Evolutionary conservation across 2,113 vertebrate genomes (phyloP), one percentile per base, ranked within the genome.

Genomic region (Dicentrarchus labrax): DNA sequence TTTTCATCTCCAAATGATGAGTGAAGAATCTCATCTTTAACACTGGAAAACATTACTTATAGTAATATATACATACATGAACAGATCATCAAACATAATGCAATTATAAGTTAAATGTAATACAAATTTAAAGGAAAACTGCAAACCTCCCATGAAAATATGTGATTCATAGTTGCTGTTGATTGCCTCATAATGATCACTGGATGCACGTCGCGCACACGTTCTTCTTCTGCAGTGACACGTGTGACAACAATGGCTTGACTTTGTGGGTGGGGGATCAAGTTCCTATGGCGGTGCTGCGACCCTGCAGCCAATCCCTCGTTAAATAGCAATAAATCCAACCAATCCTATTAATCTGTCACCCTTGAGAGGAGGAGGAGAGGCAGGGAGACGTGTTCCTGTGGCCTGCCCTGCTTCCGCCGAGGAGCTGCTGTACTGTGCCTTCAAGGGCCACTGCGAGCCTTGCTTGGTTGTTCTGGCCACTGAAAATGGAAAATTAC

Each of bases 321-420:
- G 53, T 83, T 86, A 89, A 85, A 85, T 16, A 78, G 83, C 61
- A 81, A 84, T 92, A 92, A 86, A 92, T 69, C 82, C 69, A 71
- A 62, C 64, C 82, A 90, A 94, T 93, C 93, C 92, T 72, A 88
- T 95, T 94, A 94, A 88, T 87, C 57, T 54, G 81, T 90, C 53
- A 76, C 71, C 80, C 59, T 75, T 41, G 66, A 53, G 65, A 78
- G n/a, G 70, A 69, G 57, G 62, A 83, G 53, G 6, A 45, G 51
- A 30, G 41, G 41, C 0, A 1, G 7, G 19, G 65, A 71, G 15
- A 22, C 1, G 19, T 12, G 19, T 65, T 65, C 39, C 45, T 71
- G 67, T 15, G 2, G 45, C 47, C 22, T 48, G 19, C 1, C 12
- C 8, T 12, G 41, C 17, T 21, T 56, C 30, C 4, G 2, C 53